Conservation (phyloP, 64 coral and sea anemone genomes). For the Trachythela sp. region DNA sequence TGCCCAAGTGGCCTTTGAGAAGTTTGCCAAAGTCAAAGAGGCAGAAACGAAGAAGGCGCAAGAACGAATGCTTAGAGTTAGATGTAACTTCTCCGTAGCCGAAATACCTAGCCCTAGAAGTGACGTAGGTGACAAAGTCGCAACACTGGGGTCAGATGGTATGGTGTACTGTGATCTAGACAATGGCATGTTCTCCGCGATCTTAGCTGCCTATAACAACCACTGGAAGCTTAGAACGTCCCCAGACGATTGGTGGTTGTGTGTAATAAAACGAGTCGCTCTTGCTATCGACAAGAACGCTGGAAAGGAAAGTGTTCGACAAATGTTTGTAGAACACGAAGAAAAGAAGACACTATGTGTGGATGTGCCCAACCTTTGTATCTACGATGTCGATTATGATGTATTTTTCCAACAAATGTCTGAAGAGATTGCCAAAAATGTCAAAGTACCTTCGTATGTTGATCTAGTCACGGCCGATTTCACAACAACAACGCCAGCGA, state of each 20-base stretch:
- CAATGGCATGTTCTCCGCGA: constrained; percentile 37
- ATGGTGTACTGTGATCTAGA: constrained; percentile 10
- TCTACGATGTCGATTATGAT: constrained; percentile 46
- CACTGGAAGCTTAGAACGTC: constrained; percentile 64
- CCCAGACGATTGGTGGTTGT: constrained; percentile 66
- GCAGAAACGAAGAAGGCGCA: too few species aligned
- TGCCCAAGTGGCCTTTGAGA: neutral
- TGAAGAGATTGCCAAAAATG: neutral
- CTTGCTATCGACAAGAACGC: constrained; percentile 41
- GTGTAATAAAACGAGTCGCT: constrained; percentile 38
- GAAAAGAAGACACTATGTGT: constrained; percentile 25
- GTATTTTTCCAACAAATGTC: constrained; percentile 26
- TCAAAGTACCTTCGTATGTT: neutral
- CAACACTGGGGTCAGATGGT: constrained; percentile 44
- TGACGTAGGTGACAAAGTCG: neutral
- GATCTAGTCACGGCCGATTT: constrained; percentile 30
- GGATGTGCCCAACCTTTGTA: neutral
- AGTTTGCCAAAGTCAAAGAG: neutral
- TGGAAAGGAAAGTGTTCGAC: constrained; percentile 35
- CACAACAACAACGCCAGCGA: constrained; percentile 42
- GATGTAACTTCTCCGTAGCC: too few species aligned
- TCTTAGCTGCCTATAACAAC: constrained; percentile 47
- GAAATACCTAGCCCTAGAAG: neutral
- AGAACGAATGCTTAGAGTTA: neutral
- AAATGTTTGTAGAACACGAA: constrained; percentile 60